phyloP scores from a whole-genome alignment of 2,113 vertebrate species.

The Riparia riparia region DNA sequence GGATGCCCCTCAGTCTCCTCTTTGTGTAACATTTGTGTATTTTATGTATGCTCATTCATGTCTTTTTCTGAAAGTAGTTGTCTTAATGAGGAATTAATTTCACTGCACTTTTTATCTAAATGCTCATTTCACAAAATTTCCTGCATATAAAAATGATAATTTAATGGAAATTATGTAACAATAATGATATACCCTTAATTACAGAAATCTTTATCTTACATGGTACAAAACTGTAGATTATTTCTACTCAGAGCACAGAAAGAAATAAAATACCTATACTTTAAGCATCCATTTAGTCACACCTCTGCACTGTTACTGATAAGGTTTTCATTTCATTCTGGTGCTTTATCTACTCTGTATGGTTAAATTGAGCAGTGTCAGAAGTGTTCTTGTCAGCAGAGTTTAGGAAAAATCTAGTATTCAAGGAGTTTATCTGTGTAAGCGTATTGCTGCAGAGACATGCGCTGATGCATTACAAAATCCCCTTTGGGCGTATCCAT shows the following conservation, averaged over 20 bases:
- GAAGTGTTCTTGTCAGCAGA: not conserved
- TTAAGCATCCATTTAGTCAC: not conserved
- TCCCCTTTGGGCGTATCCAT: not conserved
- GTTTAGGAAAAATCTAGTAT: not conserved
- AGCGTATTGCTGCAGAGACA: not conserved
- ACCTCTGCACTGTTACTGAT: not conserved
- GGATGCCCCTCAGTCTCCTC: not conserved
- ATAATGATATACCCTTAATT: not conserved
- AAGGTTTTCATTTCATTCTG: not conserved
- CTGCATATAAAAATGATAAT: not conserved
- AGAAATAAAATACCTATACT: not conserved
- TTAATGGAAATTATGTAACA: not conserved
- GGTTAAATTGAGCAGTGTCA: not conserved
- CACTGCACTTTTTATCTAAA: not conserved
- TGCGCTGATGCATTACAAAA: not conserved
- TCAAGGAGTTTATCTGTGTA: not conserved
- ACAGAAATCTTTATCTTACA: not conserved
- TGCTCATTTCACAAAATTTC: not conserved
- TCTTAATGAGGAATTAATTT: not conserved
- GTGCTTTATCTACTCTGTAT: not conserved
- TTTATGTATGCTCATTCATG: not conserved
- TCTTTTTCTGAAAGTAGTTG: not conserved
- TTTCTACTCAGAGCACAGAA: not conserved
- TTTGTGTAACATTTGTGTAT: not conserved
- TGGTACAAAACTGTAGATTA: not conserved